These are phyloP conservation scores for Hylyphantes graminicola DNA, from an alignment of 1,140 invertebrate genomes.

Conservation along the genomic window DNA sequence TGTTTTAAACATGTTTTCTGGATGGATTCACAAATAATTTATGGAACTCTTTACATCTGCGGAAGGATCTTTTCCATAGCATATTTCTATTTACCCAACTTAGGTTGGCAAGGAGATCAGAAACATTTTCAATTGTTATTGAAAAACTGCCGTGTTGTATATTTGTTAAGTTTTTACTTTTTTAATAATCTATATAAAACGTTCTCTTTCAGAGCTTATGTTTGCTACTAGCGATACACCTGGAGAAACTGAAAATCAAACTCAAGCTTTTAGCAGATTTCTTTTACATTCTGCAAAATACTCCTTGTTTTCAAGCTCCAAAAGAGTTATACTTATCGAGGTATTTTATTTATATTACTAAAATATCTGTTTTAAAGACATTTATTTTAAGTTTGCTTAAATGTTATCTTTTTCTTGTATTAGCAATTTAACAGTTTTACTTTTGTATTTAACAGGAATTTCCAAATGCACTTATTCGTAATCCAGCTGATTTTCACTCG, in stretches of 20 bases:
- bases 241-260: constrained; percentile 21
- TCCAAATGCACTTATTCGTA: constrained; percentile 29
- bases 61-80: too few species aligned
- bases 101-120: too few species aligned
- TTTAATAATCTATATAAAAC: too few species aligned
- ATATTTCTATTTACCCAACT: too few species aligned
- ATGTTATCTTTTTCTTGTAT: background rate
- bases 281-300: constrained; percentile 37
- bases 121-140: too few species aligned
- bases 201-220: background rate
- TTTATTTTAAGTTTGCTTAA: background rate
- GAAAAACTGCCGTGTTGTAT: too few species aligned
- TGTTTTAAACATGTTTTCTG: too few species aligned
- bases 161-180: too few species aligned
- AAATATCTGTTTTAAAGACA: background rate
- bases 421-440: background rate
- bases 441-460: constrained; percentile 24
- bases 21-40: too few species aligned
- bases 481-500: constrained; percentile 20
- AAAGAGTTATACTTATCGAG: constrained; percentile 38
- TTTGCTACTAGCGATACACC: background rate
- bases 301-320: background rate
- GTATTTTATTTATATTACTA: constrained; percentile 14
- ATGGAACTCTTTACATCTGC: too few species aligned
- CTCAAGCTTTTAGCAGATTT: constrained; percentile 22